These are phyloP conservation scores for Cyrtonyx montezumae DNA, from an alignment of 2,113 vertebrate species.

Conservation along the genomic window DNA sequence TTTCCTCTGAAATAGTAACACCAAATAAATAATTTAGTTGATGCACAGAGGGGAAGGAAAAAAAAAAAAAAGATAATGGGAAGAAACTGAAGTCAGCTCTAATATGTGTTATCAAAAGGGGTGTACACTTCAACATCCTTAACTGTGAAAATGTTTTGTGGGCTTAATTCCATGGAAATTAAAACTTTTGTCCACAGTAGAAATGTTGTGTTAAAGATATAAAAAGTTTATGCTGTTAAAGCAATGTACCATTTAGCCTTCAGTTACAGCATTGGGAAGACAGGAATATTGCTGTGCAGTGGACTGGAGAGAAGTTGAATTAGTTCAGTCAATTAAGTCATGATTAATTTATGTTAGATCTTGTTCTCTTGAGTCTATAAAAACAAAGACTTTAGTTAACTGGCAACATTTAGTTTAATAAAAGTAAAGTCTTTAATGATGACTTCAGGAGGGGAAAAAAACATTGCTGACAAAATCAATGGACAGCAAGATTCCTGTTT, in stretches of 20 bases:
- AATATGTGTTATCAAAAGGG: background rate
- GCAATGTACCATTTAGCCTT: conserved; percentile 69
- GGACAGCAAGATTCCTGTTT: conserved; percentile 57
- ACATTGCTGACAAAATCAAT: conserved; percentile 65
- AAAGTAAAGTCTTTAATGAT: conserved; percentile 76
- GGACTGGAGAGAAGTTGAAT: conserved; percentile 76
- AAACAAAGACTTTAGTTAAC: conserved; percentile 78
- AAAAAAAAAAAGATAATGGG: background rate
- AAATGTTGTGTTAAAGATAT: conserved; percentile 8
- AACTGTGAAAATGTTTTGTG: conserved; percentile 10
- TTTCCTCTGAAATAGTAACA: conserved; percentile 19
- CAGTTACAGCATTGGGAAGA: conserved; percentile 58
- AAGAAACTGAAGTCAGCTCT: conserved; percentile 27
- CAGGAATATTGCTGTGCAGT: conserved; percentile 74
- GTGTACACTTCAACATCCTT: background rate
- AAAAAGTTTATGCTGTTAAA: conserved; percentile 28
- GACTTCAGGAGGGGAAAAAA: conserved; percentile 45
- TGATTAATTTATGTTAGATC: conserved; percentile 83
- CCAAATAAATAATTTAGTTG: conserved; percentile 35
- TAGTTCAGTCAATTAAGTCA: conserved; percentile 84
- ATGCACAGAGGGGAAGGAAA: no score
- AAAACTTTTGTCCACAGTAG: conserved; percentile 56
- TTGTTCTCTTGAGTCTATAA: conserved; percentile 73
- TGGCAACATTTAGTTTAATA: conserved; percentile 77
- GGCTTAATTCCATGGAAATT: conserved; percentile 60